Evolutionary conservation across 2,888 invertebrate species (phyloP), one percentile per base, ranked within the genome.

Genomic region (Lordiphosa fenestrarum): DNA sequence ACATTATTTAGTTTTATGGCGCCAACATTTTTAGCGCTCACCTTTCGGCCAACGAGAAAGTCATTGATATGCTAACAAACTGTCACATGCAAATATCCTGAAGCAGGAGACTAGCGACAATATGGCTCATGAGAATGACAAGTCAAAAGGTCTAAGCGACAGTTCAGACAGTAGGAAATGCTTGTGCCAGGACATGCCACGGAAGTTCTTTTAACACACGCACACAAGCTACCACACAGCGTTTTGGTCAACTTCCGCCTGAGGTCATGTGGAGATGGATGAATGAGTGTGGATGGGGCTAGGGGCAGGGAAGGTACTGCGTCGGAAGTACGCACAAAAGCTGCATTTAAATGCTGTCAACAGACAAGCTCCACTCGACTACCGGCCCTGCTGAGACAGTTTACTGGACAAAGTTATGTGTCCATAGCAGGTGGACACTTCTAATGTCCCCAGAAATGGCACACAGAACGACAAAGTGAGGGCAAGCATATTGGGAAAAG

Each of bases 51-150:
- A 5, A 30, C 48, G 33, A 23, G 9, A 44, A 68, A 63, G 57
- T 60, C 68, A 73, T 71, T 80, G 81, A 73, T 80, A 71, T 80
- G 75, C 80, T 54, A 60, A 53, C 70, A 68, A 66, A 70, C 64
- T 68, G 76, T 65, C 68, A 68, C 66, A 75, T 74, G 77, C 80
- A 78, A 78, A 78, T 76, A 61, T 71, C 64, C 62, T 54, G 40
- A 49, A 25, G 38, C 9, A 44, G 19, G 60, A 39, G 51, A 62
- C 49, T 44, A 57, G 60, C 53, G 40, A 41, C 25, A 25, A 25
- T 25, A 25, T 25, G 57, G 56, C 44, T 44, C 63, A 67, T 81
- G 73, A 73, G 73, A 77, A 84, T 69, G 77, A 81, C 66, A 68
- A 75, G 53, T 61, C 66, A 80, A 70, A 73, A 53, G 70, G 56